A percentile compares a stretch with the other conserved stretches of the same genome.
Conservation (phyloP, 1,140 invertebrate species). For the Teleopsis dalmanni region DNA sequence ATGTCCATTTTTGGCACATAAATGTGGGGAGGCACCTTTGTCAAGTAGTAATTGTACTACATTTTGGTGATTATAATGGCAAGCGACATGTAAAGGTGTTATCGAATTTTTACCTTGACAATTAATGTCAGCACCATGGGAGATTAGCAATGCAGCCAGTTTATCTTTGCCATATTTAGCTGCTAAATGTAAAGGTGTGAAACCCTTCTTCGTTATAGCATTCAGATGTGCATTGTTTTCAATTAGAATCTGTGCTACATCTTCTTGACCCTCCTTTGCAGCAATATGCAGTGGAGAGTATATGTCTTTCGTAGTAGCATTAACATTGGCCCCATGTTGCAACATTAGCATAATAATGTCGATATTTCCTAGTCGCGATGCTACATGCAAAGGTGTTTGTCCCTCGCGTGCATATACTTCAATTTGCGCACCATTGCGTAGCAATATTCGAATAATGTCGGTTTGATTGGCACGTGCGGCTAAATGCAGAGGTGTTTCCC, state of each 20-base stretch:
- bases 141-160: conserved; percentile 80
- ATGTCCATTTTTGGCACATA: conserved; percentile 96
- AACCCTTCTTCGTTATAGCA: conserved; percentile 91
- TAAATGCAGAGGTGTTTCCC: conserved; percentile 94
- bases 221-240: conserved; percentile 89
- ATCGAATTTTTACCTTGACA: conserved; percentile 96
- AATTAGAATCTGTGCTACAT: conserved; percentile 80
- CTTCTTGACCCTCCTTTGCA: conserved; percentile 80
- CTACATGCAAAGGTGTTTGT: conserved; percentile 91
- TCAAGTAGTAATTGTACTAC: conserved; percentile 86
- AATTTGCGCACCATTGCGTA: conserved; percentile 92
- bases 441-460: conserved; percentile 90
- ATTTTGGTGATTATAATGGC: conserved; percentile 94
- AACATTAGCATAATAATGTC: conserved; percentile 87
- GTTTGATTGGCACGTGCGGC: conserved; percentile 95
- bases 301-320: conserved; percentile 83
- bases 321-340: conserved; percentile 81
- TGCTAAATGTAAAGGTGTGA: conserved; percentile 94
- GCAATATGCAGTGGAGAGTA: conserved; percentile 97
- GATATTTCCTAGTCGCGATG: conserved; percentile 82
- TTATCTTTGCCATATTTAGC: conserved; percentile 95
- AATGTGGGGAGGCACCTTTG: conserved; percentile 90
- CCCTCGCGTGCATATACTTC: conserved; percentile 88
- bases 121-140: conserved; percentile 81
- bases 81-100: conserved; percentile 94